These are phyloP conservation scores for Hartigia nigra DNA, from an alignment of 2,888 invertebrate species.

Conservation along the genomic window DNA sequence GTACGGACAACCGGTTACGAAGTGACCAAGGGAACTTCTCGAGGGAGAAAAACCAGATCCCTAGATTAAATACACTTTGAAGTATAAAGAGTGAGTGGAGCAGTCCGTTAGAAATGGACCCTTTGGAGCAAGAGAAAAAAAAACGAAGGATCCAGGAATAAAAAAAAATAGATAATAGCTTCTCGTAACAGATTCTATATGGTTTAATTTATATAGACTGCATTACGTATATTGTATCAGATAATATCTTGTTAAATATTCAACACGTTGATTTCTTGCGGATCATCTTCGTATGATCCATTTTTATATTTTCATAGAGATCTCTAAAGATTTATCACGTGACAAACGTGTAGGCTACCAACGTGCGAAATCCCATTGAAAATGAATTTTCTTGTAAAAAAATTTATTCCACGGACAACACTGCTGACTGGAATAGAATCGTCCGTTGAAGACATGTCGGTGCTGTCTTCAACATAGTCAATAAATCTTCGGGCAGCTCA, in stretches of 20 bases:
- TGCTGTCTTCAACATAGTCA: constrained; percentile 29
- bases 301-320: neutral
- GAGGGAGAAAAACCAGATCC: constrained; percentile 35
- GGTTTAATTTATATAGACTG: neutral
- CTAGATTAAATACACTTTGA: constrained; percentile 44
- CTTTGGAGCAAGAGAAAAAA: neutral
- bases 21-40: constrained; percentile 33
- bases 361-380: constrained; percentile 30
- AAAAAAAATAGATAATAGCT: neutral
- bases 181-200: neutral
- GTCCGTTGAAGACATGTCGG: constrained; percentile 26
- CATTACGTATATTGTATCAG: neutral
- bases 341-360: neutral
- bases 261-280: neutral
- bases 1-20: constrained; percentile 23
- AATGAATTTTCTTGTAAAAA: constrained; percentile 54
- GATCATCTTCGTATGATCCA: neutral
- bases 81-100: constrained; percentile 27
- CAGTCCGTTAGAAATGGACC: neutral
- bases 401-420: constrained; percentile 26
- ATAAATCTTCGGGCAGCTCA: constrained; percentile 38
- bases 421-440: constrained; percentile 17
- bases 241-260: neutral
- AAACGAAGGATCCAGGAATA: neutral
- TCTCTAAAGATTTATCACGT: neutral